Evolutionary conservation across 2,797 vertebrate genomes (phyloP).

Genomic region (Falco concolor): DNA sequence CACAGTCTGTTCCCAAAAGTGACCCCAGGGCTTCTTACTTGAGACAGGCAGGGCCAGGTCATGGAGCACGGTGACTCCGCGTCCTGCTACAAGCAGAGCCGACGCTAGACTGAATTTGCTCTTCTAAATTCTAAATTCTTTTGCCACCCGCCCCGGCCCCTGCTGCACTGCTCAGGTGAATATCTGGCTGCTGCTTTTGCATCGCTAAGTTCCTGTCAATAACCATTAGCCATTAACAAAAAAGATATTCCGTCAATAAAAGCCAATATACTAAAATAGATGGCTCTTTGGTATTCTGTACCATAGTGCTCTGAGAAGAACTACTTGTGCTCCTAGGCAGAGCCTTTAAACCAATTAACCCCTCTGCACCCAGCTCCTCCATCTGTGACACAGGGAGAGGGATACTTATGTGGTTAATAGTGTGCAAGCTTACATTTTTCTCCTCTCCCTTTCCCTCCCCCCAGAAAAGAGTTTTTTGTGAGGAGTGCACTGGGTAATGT

Average conservation of each 20-base stretch:
- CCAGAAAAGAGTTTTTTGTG: background rate
- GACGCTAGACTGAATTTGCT: background rate
- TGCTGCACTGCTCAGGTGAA: background rate
- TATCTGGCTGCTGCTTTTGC: background rate
- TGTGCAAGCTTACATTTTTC: background rate
- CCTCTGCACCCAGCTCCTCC: background rate
- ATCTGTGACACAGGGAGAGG: background rate
- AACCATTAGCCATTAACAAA: background rate
- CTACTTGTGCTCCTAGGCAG: background rate
- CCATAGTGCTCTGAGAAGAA: background rate
- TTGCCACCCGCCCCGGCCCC: background rate
- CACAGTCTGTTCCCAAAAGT: accelerated
- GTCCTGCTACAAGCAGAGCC: background rate
- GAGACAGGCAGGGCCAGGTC: background rate
- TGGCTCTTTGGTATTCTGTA: background rate
- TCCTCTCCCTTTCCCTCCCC: background rate
- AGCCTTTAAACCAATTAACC: background rate
- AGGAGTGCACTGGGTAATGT: background rate
- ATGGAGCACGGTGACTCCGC: accelerated
- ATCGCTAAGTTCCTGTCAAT: background rate
- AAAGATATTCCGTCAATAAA: background rate
- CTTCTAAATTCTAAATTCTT: too few species aligned
- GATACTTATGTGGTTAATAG: background rate
- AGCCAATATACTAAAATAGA: background rate
- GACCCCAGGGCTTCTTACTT: accelerated